These are phyloP conservation scores for Monopis laevigella DNA, from an alignment of 2,888 invertebrate species.

Conservation along the genomic window DNA sequence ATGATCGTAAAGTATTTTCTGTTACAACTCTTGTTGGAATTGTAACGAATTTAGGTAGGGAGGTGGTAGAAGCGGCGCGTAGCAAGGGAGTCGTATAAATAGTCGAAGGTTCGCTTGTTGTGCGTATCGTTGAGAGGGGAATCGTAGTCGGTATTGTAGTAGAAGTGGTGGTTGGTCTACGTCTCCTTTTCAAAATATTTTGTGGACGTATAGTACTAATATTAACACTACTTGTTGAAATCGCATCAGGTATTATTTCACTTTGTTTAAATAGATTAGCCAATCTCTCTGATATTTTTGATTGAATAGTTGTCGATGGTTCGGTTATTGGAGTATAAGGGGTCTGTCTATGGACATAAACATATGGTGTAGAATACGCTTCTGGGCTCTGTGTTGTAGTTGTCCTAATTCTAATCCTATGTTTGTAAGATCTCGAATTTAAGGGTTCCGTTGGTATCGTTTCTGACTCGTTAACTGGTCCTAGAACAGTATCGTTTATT, in stretches of 20 bases:
- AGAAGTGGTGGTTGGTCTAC: constrained; percentile 48
- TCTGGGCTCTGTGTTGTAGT: constrained; percentile 43
- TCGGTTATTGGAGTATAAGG: constrained; percentile 24
- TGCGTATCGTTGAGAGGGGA: constrained; percentile 13
- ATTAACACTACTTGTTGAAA: constrained; percentile 24
- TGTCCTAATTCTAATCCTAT: constrained; percentile 49
- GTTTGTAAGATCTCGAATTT: constrained; percentile 32
- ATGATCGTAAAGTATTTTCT: constrained; percentile 33
- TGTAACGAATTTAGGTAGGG: constrained; percentile 19
- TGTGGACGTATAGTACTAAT: constrained; percentile 36
- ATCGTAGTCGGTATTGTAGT: constrained; percentile 23
- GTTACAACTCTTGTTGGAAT: constrained; percentile 28
- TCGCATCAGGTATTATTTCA: constrained; percentile 27
- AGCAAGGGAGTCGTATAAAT: no score
- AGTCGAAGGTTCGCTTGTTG: constrained; percentile 15
- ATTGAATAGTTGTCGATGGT: constrained; percentile 23
- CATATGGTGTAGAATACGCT: constrained; percentile 24
- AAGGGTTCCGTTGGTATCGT: constrained; percentile 24
- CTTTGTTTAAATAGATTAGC: constrained; percentile 36
- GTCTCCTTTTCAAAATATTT: constrained; percentile 40
- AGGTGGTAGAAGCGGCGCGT: constrained; percentile 15
- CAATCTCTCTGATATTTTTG: constrained; percentile 37
- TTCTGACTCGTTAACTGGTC: constrained; percentile 20
- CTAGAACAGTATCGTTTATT: constrained; percentile 29
- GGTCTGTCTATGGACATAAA: no score